A percentile compares a stretch with the other conserved stretches of the same genome.
phyloP scores from a whole-genome alignment of 2,797 vertebrate species.

The Emys orbicularis region DNA sequence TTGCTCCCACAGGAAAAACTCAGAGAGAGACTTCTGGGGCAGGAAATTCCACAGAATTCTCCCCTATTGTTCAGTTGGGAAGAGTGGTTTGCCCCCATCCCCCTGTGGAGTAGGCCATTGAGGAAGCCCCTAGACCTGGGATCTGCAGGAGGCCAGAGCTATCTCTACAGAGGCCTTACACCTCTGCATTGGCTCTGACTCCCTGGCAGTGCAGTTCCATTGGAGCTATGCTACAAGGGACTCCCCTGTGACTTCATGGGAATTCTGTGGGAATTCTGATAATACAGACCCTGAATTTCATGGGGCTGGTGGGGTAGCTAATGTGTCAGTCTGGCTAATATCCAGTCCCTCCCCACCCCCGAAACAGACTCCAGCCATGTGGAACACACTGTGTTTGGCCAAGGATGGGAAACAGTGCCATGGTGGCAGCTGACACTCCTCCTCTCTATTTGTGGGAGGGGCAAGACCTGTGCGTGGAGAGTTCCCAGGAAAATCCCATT shows the following conservation, averaged over 20 bases:
- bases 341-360: neutral
- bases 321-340: neutral
- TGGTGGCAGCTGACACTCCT: neutral
- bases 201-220: neutral
- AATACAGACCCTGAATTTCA: neutral
- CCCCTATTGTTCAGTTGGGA: neutral
- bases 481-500: neutral
- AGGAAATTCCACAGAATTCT: neutral
- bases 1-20: neutral
- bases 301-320: neutral
- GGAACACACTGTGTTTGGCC: neutral
- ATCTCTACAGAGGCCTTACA: neutral
- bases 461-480: neutral
- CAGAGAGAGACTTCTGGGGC: neutral
- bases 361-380: neutral
- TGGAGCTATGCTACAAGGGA: neutral
- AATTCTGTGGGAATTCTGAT: neutral
- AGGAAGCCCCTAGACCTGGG: neutral
- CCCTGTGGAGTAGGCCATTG: neutral
- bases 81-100: neutral
- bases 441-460: neutral
- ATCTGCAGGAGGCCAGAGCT: neutral
- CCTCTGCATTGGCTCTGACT: neutral
- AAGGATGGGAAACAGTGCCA: neutral
- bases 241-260: neutral